A percentile compares a stretch with the other conserved stretches of the same genome.
Evolutionary conservation across 2,113 vertebrate species (phyloP).

Genomic region (Corynorhinus townsendii): DNA sequence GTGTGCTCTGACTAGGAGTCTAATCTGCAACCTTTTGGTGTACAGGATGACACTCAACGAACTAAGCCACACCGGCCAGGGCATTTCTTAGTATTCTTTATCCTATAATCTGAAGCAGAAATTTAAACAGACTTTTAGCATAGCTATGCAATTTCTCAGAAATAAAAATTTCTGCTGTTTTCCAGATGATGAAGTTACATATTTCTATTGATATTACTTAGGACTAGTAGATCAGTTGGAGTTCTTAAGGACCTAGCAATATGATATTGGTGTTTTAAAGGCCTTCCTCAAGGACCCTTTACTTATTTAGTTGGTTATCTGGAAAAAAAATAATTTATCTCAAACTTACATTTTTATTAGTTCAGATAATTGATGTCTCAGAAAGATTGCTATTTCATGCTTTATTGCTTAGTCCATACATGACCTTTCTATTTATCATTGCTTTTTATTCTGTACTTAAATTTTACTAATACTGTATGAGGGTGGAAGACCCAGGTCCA

Average conservation of each 20-base stretch:
- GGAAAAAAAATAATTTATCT: not conserved
- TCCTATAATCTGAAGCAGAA: not conserved
- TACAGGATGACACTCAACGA: not conserved
- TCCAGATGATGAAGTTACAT: not conserved
- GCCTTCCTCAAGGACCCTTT: not conserved
- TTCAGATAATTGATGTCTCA: not conserved
- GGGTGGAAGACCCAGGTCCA: not conserved
- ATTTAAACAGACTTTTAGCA: not conserved
- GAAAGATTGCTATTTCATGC: not conserved
- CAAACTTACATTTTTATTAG: not conserved
- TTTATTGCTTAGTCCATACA: slow-evolving; percentile 26
- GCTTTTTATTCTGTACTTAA: not conserved
- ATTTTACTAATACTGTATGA: not conserved
- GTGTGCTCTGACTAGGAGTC: no score
- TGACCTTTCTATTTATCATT: not conserved
- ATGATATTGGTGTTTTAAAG: not conserved
- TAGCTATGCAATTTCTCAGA: not conserved
- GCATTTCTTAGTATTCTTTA: not conserved
- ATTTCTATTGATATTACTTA: not conserved
- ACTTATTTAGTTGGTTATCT: not conserved
- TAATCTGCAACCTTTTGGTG: not conserved
- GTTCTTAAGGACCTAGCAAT: not conserved
- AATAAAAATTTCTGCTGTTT: not conserved
- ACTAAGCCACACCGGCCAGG: not conserved
- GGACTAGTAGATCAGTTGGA: not conserved